These are phyloP conservation scores for Notamacropus eugenii DNA, from an alignment of 2,797 vertebrate species.

Conservation along the genomic window DNA sequence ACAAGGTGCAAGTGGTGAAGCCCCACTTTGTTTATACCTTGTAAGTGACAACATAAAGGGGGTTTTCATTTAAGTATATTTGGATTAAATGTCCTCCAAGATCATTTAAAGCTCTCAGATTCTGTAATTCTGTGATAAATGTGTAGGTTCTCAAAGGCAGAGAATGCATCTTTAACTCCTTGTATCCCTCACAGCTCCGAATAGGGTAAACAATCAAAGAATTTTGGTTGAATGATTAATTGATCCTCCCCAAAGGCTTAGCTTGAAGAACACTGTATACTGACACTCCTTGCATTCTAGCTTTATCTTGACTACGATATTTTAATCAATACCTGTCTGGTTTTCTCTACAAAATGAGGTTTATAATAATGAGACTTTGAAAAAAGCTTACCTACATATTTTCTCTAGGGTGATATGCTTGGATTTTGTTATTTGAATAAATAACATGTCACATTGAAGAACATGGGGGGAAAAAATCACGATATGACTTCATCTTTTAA, in stretches of 20 bases:
- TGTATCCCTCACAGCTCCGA: not conserved
- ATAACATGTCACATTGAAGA: slow-evolving; percentile 26
- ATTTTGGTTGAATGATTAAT: not conserved
- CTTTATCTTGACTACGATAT: slow-evolving; percentile 21
- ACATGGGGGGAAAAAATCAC: slow-evolving; percentile 19
- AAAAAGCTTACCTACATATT: slow-evolving; percentile 24
- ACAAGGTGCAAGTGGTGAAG: not conserved
- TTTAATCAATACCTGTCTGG: not conserved
- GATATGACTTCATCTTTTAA: not conserved
- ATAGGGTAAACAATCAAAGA: not conserved
- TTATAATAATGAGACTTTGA: slow-evolving; percentile 56
- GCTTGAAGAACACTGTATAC: not conserved
- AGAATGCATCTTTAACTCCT: not conserved
- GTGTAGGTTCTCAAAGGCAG: not conserved
- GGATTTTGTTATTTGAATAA: slow-evolving; percentile 49
- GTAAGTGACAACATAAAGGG: not conserved
- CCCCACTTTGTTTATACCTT: not conserved
- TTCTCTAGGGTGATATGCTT: slow-evolving; percentile 14
- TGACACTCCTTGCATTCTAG: not conserved
- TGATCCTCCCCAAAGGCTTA: slow-evolving; percentile 13
- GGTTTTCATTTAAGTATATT: not conserved
- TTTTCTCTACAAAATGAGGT: slow-evolving; percentile 9
- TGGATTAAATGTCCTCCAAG: not conserved
- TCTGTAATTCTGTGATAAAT: not conserved
- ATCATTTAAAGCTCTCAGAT: not conserved